Evolutionary conservation across 2,888 invertebrate genomes (phyloP).

Genomic region (Hydraecia micacea): DNA sequence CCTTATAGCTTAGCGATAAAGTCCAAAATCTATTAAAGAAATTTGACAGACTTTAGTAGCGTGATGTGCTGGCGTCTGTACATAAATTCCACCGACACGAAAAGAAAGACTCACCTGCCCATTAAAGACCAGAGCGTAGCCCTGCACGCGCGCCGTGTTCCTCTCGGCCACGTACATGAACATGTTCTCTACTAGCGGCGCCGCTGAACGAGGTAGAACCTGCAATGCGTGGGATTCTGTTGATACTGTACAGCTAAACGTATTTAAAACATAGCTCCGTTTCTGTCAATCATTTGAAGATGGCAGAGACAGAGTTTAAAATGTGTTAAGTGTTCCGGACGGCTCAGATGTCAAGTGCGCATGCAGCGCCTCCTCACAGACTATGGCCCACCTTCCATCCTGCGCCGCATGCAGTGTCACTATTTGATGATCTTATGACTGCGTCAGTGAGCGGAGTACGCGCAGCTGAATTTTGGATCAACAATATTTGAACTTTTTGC

Average conservation of each 20-base stretch:
- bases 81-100: background rate
- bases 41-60: too few species aligned
- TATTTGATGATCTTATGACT: too few species aligned
- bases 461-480: too few species aligned
- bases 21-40: too few species aligned
- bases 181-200: conserved; percentile 88
- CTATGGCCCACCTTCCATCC: too few species aligned
- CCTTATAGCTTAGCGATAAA: too few species aligned
- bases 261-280: background rate
- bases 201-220: conserved; percentile 91
- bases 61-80: background rate
- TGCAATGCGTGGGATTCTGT: conserved; percentile 70
- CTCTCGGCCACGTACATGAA: conserved; percentile 87
- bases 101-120: conserved; percentile 75
- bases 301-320: background rate
- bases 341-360: too few species aligned
- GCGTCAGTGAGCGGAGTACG: too few species aligned
- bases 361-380: too few species aligned
- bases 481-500: too few species aligned
- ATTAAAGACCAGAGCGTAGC: conserved; percentile 83
- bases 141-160: conserved; percentile 82
- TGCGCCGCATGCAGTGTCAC: too few species aligned
- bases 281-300: background rate
- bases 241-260: background rate
- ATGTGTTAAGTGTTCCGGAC: background rate